These are phyloP conservation scores for Gorsachius goisagi DNA, from an alignment of 2,113 vertebrate species.

Conservation along the genomic window DNA sequence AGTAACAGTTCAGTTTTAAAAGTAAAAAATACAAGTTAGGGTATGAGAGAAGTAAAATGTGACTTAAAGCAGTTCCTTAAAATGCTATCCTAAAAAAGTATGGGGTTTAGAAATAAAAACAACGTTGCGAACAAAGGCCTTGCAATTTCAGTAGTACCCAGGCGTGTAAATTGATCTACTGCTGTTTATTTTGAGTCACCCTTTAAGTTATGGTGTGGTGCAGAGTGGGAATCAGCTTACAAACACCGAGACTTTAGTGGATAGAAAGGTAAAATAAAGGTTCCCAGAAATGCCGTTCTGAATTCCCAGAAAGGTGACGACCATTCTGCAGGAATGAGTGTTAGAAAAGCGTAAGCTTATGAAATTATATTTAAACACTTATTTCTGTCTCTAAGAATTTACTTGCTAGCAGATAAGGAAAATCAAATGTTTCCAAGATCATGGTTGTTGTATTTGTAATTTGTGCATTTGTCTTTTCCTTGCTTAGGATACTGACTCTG, in stretches of 20 bases:
- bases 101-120: not conserved
- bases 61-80: not conserved
- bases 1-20: not conserved
- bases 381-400: not conserved
- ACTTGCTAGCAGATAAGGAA: not conserved
- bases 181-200: not conserved
- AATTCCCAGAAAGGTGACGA: not conserved
- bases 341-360: not conserved
- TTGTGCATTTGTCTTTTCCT: not conserved
- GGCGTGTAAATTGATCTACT: not conserved
- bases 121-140: not conserved
- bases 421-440: not conserved
- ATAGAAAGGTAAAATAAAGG: not conserved
- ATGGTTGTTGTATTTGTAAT: not conserved
- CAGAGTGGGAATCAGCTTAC: not conserved
- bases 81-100: not conserved
- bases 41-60: not conserved
- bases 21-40: not conserved
- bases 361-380: not conserved
- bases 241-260: not conserved
- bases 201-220: not conserved
- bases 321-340: not conserved
- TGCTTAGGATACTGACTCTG: not conserved
- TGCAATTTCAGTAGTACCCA: not conserved
- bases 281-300: not conserved